A percentile compares a stretch with the other conserved stretches of the same genome.
Evolutionary conservation across 2,888 invertebrate species (phyloP).

Genomic region (Synanthedon formicaeformis): DNA sequence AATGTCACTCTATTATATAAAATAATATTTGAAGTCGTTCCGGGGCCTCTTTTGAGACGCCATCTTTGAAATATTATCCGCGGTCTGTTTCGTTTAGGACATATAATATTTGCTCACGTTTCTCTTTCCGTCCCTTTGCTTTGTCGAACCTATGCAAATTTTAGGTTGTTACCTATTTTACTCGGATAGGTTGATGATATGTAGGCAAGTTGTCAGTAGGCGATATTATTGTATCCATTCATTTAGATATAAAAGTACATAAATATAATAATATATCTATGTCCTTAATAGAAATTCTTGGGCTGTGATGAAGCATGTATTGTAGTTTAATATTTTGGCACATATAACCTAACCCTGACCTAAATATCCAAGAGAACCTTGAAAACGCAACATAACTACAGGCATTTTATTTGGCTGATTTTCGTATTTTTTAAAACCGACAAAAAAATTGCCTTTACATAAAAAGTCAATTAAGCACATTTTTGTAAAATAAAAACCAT

Average conservation of each 20-base stretch:
- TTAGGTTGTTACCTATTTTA: background rate
- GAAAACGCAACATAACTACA: background rate
- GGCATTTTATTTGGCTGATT: background rate
- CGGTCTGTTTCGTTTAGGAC: background rate
- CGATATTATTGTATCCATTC: constrained; percentile 10
- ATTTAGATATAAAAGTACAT: constrained; percentile 16
- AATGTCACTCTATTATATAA: background rate
- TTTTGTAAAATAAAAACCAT: constrained; percentile 15
- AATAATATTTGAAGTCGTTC: background rate
- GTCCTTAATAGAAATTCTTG: constrained; percentile 35
- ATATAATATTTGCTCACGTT: constrained; percentile 46
- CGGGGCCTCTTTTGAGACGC: constrained; percentile 2
- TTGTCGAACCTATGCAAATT: background rate
- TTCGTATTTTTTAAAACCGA: background rate
- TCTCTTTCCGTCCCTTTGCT: constrained; percentile 47
- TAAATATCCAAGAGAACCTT: background rate
- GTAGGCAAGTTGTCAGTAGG: background rate
- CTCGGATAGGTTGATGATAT: background rate
- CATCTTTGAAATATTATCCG: constrained; percentile 2
- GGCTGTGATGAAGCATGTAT: constrained; percentile 33
- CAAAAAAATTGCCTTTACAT: background rate
- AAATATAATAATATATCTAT: constrained; percentile 3
- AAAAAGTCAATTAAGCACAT: constrained; percentile 25
- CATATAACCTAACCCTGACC: background rate
- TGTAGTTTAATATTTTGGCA: background rate